A percentile compares a stretch with the other conserved stretches of the same genome.
Conservation (phyloP, 2,113 vertebrate species). For the Chaetorhynchus papuensis region DNA sequence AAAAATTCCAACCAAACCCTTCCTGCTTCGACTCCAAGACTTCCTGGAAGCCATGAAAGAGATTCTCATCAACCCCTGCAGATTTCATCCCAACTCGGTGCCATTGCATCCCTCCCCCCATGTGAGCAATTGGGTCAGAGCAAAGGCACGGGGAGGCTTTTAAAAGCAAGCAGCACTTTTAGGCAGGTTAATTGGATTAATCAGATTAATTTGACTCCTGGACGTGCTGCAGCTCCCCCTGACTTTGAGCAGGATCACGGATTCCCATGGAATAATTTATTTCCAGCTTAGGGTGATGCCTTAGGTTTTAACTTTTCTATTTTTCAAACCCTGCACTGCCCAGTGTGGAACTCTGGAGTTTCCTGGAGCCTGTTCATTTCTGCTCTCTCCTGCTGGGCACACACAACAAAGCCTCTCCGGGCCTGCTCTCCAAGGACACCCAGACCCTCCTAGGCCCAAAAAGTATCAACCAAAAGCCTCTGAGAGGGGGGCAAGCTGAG, state of each 20-base stretch:
- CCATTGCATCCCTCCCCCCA: fast-evolving
- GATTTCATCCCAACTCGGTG: fast-evolving
- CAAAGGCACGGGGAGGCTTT: not conserved
- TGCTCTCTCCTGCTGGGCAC: too few relatives aligned
- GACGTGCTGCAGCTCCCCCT: not conserved
- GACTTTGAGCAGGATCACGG: fast-evolving
- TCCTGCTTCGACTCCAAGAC: not conserved
- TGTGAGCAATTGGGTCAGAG: fast-evolving
- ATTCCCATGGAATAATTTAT: fast-evolving
- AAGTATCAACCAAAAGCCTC: too few relatives aligned
- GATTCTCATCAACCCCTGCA: not conserved
- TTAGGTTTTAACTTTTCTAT: too few relatives aligned
- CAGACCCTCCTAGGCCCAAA: too few relatives aligned
- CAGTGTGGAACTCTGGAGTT: too few relatives aligned
- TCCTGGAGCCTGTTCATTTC: too few relatives aligned
- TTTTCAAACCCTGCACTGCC: too few relatives aligned
- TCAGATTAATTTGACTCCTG: not conserved
- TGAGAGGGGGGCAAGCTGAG: too few relatives aligned
- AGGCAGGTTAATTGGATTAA: not conserved
- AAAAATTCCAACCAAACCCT: not conserved
- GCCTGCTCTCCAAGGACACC: too few relatives aligned
- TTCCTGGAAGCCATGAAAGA: not conserved
- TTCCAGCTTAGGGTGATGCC: fast-evolving
- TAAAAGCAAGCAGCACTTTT: not conserved
- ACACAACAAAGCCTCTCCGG: too few relatives aligned